Evolutionary conservation across 2,113 vertebrate genomes (phyloP), one percentile per base, ranked within the genome.

Genomic region (Xiphophorus hellerii): DNA sequence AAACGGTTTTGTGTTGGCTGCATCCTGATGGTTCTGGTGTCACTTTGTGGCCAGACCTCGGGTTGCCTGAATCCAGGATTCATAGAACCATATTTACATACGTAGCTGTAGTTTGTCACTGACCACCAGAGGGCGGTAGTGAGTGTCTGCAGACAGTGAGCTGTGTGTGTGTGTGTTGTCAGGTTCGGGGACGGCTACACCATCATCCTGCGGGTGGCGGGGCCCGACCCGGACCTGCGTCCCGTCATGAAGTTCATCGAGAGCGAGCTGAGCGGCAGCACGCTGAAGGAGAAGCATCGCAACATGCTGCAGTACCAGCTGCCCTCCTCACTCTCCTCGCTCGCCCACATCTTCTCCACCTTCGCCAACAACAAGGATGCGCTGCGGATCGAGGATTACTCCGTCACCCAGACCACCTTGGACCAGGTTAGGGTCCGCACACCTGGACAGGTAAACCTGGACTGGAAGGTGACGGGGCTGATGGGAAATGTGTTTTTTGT

Each of bases 291-390:
- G 90, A 96, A 96, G 27, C 98, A 99, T 85, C 85, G 97, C 15
- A 98, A 96, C 91, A 98, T 99, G 96, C 93, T 99, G 9, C 98
- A 99, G 84, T 99, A 99, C 85, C 98, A 99, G 92, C 97, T 99
- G 78, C 96, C 97, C 0, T 98, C 97, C 0, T 96, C 96, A 0
- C 94, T 94, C 39, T 96, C 96, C 13, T 98, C 97, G 0, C 93
- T 99, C 77, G 93, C 96, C 0, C 96, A 95, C 93, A 97, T 99
- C 94, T 99, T 99, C 93, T 96, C 95, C 91, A 95, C 97, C 87
- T 96, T 99, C 25, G 96, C 97, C 84, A 94, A 96, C 71, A 96
- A 97, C 87, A 99, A 98, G 83, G 96, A 96, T 68, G 92, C 90
- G 76, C 95, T 99, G 81, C 92, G 93, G 60, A 98, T 99, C 84